A percentile compares a stretch with the other conserved stretches of the same genome.
Conservation (phyloP, 2,888 invertebrate species). For the Hydraecia micacea region DNA sequence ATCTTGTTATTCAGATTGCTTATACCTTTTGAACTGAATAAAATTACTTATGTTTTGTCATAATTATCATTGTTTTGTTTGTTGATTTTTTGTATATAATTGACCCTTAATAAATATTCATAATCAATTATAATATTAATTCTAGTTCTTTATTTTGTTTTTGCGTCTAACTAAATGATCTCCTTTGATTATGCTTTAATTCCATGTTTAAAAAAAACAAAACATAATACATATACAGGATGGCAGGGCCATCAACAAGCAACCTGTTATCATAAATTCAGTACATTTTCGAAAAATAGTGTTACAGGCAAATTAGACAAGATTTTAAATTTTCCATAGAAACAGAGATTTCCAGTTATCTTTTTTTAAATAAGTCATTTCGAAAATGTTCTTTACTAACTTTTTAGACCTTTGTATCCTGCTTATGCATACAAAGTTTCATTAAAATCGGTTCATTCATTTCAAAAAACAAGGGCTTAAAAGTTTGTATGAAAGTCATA, state of each 20-base stretch:
- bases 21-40: constrained; percentile 16
- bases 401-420: too few species aligned
- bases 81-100: not conserved
- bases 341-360: too few species aligned
- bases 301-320: too few species aligned
- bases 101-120: not conserved
- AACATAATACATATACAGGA: not conserved
- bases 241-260: not conserved
- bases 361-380: too few species aligned
- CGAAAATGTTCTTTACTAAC: too few species aligned
- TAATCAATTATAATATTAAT: too few species aligned
- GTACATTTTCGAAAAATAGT: too few species aligned
- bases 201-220: not conserved
- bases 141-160: not conserved
- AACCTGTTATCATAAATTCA: not conserved
- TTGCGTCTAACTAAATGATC: not conserved
- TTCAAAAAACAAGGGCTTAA: too few species aligned
- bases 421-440: too few species aligned
- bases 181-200: not conserved
- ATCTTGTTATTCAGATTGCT: constrained; percentile 20
- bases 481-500: too few species aligned
- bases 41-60: not conserved
- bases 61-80: not conserved
- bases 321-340: too few species aligned
- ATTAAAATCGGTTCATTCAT: too few species aligned